Percentiles rank a stretch among this genome's conserved stretches.
These are phyloP conservation scores for Drosophila sp. DNA, from an alignment of 1,140 invertebrate genomes.

Conservation along the genomic window DNA sequence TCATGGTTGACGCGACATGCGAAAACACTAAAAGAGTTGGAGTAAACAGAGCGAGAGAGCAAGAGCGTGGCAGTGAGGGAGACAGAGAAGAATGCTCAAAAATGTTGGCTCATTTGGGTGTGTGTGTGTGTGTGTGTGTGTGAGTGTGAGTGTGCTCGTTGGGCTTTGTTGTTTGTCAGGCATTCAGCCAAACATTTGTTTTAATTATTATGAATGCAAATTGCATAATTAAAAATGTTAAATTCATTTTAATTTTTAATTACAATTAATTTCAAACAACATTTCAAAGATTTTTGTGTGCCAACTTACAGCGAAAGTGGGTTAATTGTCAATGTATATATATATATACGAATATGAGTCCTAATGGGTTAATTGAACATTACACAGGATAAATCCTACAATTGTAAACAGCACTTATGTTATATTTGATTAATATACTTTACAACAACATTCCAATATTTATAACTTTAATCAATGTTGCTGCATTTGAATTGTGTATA, in stretches of 20 bases:
- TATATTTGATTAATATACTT: no score
- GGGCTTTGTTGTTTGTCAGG: conserved; percentile 37
- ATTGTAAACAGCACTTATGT: no score
- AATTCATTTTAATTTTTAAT: conserved; percentile 82
- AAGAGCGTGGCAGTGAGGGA: not conserved
- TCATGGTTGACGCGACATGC: conserved; percentile 58
- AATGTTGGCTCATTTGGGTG: conserved; percentile 30
- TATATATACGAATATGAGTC: not conserved
- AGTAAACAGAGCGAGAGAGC: not conserved
- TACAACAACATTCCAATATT: no score
- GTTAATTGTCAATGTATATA: conserved; percentile 16
- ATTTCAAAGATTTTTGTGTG: conserved; percentile 24
- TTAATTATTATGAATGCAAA: conserved; percentile 80
- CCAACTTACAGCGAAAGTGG: conserved; percentile 16
- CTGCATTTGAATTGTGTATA: no score
- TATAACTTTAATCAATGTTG: no score
- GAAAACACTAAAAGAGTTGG: conserved; percentile 18
- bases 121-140: conserved; percentile 28
- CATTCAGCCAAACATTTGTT: conserved; percentile 65
- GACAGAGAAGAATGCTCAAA: not conserved
- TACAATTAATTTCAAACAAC: conserved; percentile 68
- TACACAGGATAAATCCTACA: no score
- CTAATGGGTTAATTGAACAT: conserved; percentile 62
- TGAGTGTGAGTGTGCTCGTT: conserved; percentile 27
- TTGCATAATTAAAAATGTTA: conserved; percentile 78